phyloP scores from a whole-genome alignment of 1,140 invertebrate genomes.

The Leptonema lineaticorne region DNA sequence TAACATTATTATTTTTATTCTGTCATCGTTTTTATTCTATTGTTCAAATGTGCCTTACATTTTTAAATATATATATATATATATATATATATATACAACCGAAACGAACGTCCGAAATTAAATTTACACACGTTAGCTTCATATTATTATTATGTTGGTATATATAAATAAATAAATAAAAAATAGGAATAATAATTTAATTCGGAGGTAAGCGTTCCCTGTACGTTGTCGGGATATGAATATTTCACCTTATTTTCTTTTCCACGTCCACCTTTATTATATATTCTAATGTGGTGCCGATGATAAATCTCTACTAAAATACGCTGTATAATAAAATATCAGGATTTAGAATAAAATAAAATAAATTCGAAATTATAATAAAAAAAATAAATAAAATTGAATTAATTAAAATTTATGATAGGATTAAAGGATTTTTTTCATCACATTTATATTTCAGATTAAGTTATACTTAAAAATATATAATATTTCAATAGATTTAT shows the following conservation, averaged over 20 bases:
- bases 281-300: background rate
- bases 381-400: no score
- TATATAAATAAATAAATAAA: no score
- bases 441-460: no score
- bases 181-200: background rate
- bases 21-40: background rate
- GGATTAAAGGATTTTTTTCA: no score
- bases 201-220: background rate
- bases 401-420: no score
- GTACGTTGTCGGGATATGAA: constrained; percentile 7
- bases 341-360: background rate
- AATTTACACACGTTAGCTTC: constrained; percentile 23
- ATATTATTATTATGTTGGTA: no score
- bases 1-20: constrained; percentile 22
- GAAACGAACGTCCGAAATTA: constrained; percentile 28
- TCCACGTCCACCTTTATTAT: background rate
- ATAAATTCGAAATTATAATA: constrained; percentile 4
- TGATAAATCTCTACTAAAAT: constrained; percentile 1
- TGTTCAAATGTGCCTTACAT: background rate
- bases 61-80: no score
- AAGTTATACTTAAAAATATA: no score
- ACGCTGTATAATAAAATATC: background rate
- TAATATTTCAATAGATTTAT: no score
- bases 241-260: background rate
- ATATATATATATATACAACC: no score